Conservation (phyloP, 2,113 vertebrate genomes). For the Melanostigma gelatinosum region DNA sequence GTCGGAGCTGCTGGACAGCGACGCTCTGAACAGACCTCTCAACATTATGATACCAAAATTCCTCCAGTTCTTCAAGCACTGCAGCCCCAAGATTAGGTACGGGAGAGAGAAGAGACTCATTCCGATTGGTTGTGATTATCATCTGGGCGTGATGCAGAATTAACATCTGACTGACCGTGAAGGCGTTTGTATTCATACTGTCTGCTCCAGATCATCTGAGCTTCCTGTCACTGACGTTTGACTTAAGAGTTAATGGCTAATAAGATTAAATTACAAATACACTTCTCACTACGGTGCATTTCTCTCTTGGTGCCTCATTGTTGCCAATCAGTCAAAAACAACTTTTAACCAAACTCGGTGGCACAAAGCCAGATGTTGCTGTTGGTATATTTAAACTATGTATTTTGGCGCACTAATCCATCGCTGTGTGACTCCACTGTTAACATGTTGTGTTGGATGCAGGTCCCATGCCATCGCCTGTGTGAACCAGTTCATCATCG, state of each 20-base stretch:
- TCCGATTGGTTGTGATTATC: background rate
- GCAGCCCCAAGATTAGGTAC: constrained; percentile 96
- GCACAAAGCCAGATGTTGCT: background rate
- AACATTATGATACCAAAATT: constrained; percentile 98
- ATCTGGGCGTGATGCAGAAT: constrained; percentile 55
- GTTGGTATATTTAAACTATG: background rate
- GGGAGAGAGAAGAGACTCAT: background rate
- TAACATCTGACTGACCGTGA: constrained; percentile 56
- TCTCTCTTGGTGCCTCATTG: background rate
- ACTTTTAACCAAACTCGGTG: too few relatives aligned
- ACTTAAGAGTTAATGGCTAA: background rate
- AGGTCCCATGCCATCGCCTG: constrained; percentile 96
- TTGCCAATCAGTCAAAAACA: background rate
- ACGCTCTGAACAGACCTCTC: constrained; percentile 92
- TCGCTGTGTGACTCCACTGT: background rate
- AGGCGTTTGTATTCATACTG: constrained; percentile 70
- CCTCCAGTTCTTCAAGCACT: constrained; percentile 97
- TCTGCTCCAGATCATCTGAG: constrained; percentile 53
- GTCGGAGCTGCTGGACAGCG: constrained; percentile 94
- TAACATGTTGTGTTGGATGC: background rate
- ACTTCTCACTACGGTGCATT: background rate
- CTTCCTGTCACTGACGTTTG: background rate
- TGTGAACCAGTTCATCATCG: constrained; percentile 96
- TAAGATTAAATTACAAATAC: background rate
- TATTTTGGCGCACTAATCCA: background rate